Base-by-base conservation (phyloP, 2,113 vertebrate genomes). In the Anseranas semipalmata region DNA sequence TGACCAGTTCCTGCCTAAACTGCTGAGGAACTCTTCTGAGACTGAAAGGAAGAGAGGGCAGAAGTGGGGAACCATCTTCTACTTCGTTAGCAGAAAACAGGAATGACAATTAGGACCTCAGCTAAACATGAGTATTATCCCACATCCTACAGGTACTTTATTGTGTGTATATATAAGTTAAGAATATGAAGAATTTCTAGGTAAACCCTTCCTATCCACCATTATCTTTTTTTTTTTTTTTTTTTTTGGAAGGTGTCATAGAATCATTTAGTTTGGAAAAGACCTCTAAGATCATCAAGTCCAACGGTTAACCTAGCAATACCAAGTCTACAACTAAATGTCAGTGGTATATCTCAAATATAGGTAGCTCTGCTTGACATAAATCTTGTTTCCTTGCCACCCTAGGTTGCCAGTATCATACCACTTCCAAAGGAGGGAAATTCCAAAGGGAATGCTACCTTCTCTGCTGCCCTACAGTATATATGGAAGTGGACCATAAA, bases 201-300 rank as follows among this genome's bases (percentile, higher is more conserved):
- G 2, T 48, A 30, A 33, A 2, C 2, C 3, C 4, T 45, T 16
- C 3, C 35, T 66, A 66, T 18, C 16, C 15, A 15, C 16, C 1
- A 28, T 62, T 74, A 24, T 63, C 4, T 12, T 12, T 41, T 12
- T 41, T 41, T 41, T 41, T 41, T 41, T 41, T 9, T n/a, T n/a
- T n/a, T n/a, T n/a, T n/a, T n/a, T n/a, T n/a, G n/a, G n/a, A n/a
- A n/a, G n/a, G n/a, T n/a, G n/a, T n/a, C n/a, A n/a, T n/a, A n/a
- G n/a, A n/a, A n/a, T n/a, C n/a, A n/a, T n/a, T n/a, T n/a, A n/a
- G n/a, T n/a, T n/a, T n/a, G n/a, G n/a, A n/a, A n/a, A n/a, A n/a
- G n/a, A n/a, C n/a, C n/a, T n/a, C n/a, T n/a, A n/a, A n/a, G n/a
- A n/a, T n/a, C n/a, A n/a, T 50, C 48, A 50, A 22, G 22, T 25